Conservation (phyloP, 2,797 vertebrate genomes). For the Heteromormyrus szaboi region DNA sequence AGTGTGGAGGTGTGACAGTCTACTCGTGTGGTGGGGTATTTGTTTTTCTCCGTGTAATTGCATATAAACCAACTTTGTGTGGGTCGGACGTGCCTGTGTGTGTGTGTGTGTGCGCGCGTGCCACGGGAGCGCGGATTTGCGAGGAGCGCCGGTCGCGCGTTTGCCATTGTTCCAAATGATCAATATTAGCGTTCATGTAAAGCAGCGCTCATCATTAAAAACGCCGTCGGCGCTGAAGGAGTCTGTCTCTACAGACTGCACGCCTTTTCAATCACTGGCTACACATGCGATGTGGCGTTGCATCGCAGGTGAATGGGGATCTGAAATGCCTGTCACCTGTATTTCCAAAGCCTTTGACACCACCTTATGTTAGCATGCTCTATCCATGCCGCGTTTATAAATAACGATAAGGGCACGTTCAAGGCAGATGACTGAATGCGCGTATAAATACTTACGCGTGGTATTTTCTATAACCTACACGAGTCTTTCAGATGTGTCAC, state of each 20-base stretch:
- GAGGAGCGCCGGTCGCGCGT: not conserved
- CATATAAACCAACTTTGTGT: slow-evolving; percentile 11
- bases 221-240: not conserved
- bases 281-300: not conserved
- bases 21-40: not conserved
- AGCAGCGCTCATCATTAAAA: not conserved
- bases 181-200: not conserved
- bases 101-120: not conserved
- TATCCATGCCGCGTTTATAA: not conserved
- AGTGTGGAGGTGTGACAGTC: slow-evolving; percentile 11
- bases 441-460: not conserved
- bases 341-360: not conserved
- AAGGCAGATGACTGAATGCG: not conserved
- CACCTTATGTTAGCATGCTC: not conserved
- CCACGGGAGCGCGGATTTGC: not conserved
- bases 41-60: not conserved
- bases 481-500: not conserved
- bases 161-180: not conserved
- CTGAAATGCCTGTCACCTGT: not conserved
- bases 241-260: not conserved
- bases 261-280: not conserved
- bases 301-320: not conserved
- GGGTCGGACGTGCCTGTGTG: not conserved
- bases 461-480: not conserved
- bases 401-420: not conserved